Conservation (phyloP, 2,113 vertebrate species). For the Seriola aureovittata region DNA sequence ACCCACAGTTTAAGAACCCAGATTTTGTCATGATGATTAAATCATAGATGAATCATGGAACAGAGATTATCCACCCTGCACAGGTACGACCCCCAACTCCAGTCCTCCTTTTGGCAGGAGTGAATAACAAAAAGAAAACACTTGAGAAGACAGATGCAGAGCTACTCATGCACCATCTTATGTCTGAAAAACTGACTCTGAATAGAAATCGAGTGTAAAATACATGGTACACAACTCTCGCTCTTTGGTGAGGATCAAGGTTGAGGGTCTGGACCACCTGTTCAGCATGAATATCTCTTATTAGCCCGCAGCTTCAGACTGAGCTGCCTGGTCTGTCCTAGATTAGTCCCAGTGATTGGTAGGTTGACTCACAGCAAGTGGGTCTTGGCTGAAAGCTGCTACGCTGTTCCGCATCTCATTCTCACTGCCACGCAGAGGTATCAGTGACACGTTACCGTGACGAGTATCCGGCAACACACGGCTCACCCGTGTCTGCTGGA, state of each 20-base stretch:
- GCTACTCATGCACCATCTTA: not conserved
- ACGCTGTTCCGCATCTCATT: slow-evolving; percentile 97
- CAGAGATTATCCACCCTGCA: slow-evolving; percentile 57
- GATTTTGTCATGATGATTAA: slow-evolving; percentile 34
- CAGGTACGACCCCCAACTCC: slow-evolving; percentile 43
- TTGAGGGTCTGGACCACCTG: slow-evolving; percentile 62
- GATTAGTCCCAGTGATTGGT: slow-evolving; percentile 78
- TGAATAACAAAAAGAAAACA: not conserved
- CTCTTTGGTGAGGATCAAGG: slow-evolving; percentile 10
- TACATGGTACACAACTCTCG: not conserved
- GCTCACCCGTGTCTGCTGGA: slow-evolving; percentile 75
- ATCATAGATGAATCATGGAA: slow-evolving; percentile 68
- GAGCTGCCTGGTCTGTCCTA: slow-evolving; percentile 44
- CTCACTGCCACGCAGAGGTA: slow-evolving; percentile 93
- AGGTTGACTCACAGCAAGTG: slow-evolving; percentile 90
- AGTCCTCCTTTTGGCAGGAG: not conserved
- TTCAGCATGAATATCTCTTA: slow-evolving; percentile 68
- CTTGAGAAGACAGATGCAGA: not conserved
- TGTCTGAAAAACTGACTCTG: slow-evolving; percentile 1
- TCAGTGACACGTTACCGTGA: slow-evolving; percentile 92
- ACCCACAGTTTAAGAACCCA: slow-evolving; percentile 61
- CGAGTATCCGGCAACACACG: slow-evolving; percentile 83
- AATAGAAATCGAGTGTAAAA: slow-evolving; percentile 3
- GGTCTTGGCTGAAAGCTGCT: slow-evolving; percentile 90
- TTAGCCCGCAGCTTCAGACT: slow-evolving; percentile 36